phyloP scores from a whole-genome alignment of 2,113 vertebrate species.

The Pangasianodon hypophthalmus region DNA sequence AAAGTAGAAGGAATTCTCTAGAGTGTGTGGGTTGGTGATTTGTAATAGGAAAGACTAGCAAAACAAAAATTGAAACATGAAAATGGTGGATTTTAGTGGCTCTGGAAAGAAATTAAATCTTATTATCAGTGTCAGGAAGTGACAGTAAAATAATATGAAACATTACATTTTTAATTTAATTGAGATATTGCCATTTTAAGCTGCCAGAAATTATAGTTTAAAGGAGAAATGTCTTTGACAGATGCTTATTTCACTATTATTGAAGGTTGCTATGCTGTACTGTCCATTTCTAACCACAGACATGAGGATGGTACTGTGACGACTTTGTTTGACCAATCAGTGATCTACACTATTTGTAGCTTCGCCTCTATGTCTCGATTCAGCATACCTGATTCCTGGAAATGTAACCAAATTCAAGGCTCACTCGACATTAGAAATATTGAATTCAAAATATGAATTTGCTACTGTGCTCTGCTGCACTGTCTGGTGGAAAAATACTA shows the following conservation, averaged over 20 bases:
- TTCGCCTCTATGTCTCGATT: background rate
- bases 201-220: background rate
- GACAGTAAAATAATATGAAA: background rate
- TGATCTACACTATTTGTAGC: background rate
- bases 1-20: background rate
- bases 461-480: background rate
- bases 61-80: background rate
- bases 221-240: background rate
- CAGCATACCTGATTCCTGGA: background rate
- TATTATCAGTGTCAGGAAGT: background rate
- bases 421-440: background rate
- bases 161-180: background rate
- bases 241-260: background rate
- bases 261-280: background rate
- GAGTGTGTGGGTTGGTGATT: background rate
- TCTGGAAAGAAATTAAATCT: background rate
- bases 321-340: background rate
- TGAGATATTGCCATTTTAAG: background rate
- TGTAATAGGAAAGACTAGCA: background rate
- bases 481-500: background rate
- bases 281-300: background rate
- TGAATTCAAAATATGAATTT: background rate
- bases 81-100: background rate
- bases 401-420: background rate
- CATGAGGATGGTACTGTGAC: background rate